These are phyloP conservation scores for Scaptomyza caliginosa DNA, from an alignment of 2,888 invertebrate species.

Conservation along the genomic window DNA sequence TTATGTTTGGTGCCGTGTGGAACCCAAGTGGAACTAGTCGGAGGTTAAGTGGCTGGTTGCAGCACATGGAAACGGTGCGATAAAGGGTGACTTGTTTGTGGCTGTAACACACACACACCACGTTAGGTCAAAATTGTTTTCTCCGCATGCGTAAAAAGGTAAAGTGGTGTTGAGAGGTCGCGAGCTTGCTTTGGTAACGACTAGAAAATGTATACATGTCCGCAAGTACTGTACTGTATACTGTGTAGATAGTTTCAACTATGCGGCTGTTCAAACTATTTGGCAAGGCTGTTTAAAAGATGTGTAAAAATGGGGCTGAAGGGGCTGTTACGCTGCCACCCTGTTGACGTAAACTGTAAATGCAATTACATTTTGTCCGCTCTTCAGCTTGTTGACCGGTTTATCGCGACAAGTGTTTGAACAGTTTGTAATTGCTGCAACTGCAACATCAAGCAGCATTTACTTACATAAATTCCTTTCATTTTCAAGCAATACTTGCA, in stretches of 20 bases:
- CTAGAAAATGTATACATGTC: conserved; percentile 16
- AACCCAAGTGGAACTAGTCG: not conserved
- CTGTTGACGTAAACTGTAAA: conserved; percentile 10
- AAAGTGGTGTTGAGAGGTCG: not conserved
- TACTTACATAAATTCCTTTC: not conserved
- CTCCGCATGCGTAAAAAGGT: conserved; percentile 4
- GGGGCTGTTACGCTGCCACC: not conserved
- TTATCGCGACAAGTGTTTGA: not conserved
- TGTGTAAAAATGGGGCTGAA: too few relatives aligned
- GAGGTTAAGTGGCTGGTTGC: too few relatives aligned
- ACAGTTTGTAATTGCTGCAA: conserved; percentile 7
- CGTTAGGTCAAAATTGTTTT: conserved; percentile 17
- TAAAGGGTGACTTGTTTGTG: conserved; percentile 6
- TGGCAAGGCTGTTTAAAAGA: conserved; percentile 19
- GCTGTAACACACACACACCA: not conserved
- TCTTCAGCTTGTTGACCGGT: not conserved
- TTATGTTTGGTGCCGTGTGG: not conserved
- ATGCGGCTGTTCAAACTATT: conserved; percentile 31
- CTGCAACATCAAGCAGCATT: not conserved
- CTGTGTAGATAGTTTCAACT: conserved; percentile 18
- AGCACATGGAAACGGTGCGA: too few relatives aligned
- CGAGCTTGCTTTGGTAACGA: not conserved
- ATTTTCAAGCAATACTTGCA: not conserved
- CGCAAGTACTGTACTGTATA: conserved; percentile 18
- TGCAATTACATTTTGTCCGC: conserved; percentile 18